Percentiles rank a stretch among this genome's conserved stretches.
Evolutionary conservation across 1,140 invertebrate species (phyloP).

Genomic region (Rhyacophila brunnea): DNA sequence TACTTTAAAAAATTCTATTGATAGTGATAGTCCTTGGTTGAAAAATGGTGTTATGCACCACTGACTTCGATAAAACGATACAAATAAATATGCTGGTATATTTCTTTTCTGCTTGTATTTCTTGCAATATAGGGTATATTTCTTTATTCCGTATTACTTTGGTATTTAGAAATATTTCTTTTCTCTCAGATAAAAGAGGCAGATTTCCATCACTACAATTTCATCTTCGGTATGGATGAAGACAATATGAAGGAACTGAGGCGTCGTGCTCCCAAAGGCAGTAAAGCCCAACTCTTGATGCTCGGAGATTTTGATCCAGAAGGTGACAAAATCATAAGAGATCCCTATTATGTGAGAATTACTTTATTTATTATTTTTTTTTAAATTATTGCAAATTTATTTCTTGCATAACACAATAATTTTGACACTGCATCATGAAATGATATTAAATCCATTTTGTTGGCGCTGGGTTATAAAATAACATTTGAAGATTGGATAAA

Average conservation of each 20-base stretch:
- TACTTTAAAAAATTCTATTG: too few species aligned
- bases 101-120: too few species aligned
- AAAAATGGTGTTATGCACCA: too few species aligned
- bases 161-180: constrained; percentile 16
- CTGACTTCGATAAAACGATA: too few species aligned
- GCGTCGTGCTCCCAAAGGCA: constrained; percentile 58
- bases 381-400: neutral
- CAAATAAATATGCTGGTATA: too few species aligned
- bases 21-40: too few species aligned
- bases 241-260: constrained; percentile 73
- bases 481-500: too few species aligned
- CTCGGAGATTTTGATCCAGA: constrained; percentile 81
- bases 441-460: too few species aligned
- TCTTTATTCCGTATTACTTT: too few species aligned
- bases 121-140: too few species aligned
- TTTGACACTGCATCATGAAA: neutral
- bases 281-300: constrained; percentile 70
- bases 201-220: constrained; percentile 79
- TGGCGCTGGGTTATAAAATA: too few species aligned
- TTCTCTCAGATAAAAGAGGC: constrained; percentile 60
- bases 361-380: neutral
- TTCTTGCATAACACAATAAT: neutral
- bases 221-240: constrained; percentile 90
- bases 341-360: constrained; percentile 80
- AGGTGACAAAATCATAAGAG: constrained; percentile 75